Conservation (phyloP, 2,113 vertebrate species). For the Circaetus cinerascens region DNA sequence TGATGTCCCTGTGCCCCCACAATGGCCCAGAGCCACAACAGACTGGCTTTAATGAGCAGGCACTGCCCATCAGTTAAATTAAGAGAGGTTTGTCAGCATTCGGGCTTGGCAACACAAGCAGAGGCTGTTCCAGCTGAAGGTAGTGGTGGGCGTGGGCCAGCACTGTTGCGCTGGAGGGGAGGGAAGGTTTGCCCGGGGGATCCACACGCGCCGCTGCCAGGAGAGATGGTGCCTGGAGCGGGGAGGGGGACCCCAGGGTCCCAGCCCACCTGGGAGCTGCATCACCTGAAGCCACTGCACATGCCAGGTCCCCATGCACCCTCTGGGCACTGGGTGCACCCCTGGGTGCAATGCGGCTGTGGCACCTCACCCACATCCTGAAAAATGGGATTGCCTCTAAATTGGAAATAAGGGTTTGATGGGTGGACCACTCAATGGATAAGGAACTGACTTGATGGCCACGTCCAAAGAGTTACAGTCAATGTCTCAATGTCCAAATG, state of each 20-base stretch:
- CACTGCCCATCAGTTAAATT: not conserved
- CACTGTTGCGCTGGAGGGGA: accelerated
- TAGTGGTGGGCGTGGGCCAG: not conserved
- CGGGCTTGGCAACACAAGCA: not conserved
- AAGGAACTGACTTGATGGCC: not conserved
- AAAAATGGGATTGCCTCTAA: no score
- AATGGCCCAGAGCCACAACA: not conserved
- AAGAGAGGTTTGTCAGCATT: not conserved
- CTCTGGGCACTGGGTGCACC: not conserved
- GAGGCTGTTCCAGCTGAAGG: not conserved
- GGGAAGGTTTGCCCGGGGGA: not conserved
- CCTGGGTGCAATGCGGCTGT: not conserved
- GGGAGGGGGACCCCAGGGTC: no score
- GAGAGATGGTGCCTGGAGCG: no score
- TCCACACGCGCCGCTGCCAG: accelerated
- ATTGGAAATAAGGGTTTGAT: not conserved
- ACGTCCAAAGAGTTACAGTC: not conserved
- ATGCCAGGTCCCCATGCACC: no score
- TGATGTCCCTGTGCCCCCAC: not conserved
- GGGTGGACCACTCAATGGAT: not conserved
- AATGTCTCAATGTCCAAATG: not conserved
- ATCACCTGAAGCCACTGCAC: not conserved
- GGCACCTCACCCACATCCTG: not conserved
- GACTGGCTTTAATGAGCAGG: not conserved
- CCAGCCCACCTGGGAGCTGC: not conserved